Percentiles rank a stretch among this genome's conserved stretches.
Evolutionary conservation across 1,140 invertebrate genomes (phyloP).

Genomic region (Sinonovacula constricta): DNA sequence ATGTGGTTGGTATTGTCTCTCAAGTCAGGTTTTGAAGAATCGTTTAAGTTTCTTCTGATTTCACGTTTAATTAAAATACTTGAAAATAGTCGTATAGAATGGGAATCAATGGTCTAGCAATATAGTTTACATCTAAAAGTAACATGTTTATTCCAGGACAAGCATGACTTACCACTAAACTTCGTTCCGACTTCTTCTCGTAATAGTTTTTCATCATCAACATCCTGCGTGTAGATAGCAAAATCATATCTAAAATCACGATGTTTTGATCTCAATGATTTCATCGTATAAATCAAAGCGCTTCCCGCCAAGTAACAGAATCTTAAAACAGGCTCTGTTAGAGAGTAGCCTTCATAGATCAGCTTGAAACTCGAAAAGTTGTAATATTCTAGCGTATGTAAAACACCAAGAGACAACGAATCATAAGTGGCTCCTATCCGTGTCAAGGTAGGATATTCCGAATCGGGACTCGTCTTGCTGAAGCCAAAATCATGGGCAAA

Average conservation of each 20-base stretch:
- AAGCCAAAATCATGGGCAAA: conserved; percentile 87
- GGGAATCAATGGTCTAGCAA: too few relatives aligned
- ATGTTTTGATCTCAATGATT: conserved; percentile 78
- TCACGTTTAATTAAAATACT: too few relatives aligned
- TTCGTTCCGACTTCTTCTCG: conserved; percentile 66
- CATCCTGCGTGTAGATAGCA: conserved; percentile 77
- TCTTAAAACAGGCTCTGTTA: conserved; percentile 77
- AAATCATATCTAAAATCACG: conserved; percentile 80
- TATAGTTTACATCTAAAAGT: too few relatives aligned
- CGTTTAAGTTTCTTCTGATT: too few relatives aligned
- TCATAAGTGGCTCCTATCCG: conserved; percentile 82
- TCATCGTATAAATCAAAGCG: conserved; percentile 62
- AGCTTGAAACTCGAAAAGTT: conserved; percentile 85
- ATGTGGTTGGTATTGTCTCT: too few relatives aligned
- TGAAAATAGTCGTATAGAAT: too few relatives aligned
- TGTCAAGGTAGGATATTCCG: conserved; percentile 66
- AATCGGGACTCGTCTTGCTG: conserved; percentile 45
- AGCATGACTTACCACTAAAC: conserved; percentile 75
- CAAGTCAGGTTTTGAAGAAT: too few relatives aligned
- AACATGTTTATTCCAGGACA: too few relatives aligned
- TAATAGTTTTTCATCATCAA: conserved; percentile 78
- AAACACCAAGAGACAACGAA: conserved; percentile 85
- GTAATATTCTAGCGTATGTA: conserved; percentile 82
- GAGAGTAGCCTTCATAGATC: conserved; percentile 85
- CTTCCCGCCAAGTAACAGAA: conserved; percentile 78